Evolutionary conservation across 1,140 invertebrate genomes (phyloP), one percentile per base, ranked within the genome.

Genomic region (Aleiodes sp.): DNA sequence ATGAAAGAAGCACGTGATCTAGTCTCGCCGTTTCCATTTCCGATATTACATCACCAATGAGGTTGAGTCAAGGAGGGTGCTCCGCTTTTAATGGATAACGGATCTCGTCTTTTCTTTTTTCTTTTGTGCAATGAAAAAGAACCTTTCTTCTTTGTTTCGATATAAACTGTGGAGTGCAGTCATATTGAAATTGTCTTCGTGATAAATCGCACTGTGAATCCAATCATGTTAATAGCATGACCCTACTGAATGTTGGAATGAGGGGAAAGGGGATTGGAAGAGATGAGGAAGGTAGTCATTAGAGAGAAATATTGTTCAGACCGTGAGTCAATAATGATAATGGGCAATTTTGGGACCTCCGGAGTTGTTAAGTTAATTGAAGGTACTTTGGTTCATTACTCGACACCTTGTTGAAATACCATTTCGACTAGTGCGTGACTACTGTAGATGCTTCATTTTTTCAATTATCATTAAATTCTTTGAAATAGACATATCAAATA

Each of bases 291-390:
- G 60, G 60, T 37, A 19, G 21, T 56, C 64, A 65, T 65, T 65
- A 65, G 29, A 46, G 39, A 26, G 57, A 39, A 7, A 28, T 21
- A 56, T 21, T 43, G 37, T 24, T 33, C 52, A 24, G 24, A 39
- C 35, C 39, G 24, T 19, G 24, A 63, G 67, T 65, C 56, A 72
- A 72, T 72, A 72, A 72, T 52, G 65, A 64, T 73, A 69, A 73
- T 66, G 31, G 67, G 16, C 41, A 68, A 61, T 69, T 70, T 73
- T 61, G 19, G 61, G 62, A 10, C 12, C 26, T 12, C 52, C 29
- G 31, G 52, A 37, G 63, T 46, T 56, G 59, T 73, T 73, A 73
- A 70, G 57, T 66, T 70, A 70, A 73, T 73, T 73, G 43, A 57
- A 68, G 63, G 59, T 60, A 41, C 28, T 28, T 61, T 39, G 31